phyloP scores from a whole-genome alignment of 1,140 invertebrate species.

The Drosophila oshimai region DNA sequence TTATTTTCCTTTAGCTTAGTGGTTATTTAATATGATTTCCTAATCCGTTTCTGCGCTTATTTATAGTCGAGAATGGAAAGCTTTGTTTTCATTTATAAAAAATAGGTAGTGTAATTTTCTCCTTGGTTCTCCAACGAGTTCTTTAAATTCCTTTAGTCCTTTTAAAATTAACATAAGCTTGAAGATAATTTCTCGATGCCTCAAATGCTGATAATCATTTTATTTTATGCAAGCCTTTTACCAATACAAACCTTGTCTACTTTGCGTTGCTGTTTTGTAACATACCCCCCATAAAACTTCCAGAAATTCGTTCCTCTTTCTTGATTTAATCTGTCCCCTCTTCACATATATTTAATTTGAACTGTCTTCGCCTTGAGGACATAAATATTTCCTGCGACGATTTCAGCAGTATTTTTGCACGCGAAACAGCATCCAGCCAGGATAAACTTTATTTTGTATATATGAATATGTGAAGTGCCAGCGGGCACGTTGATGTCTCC shows the following conservation, averaged over 20 bases:
- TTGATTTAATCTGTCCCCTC: neutral
- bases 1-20: slow-evolving; percentile 23
- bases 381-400: slow-evolving; percentile 21
- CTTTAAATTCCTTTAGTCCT: no score
- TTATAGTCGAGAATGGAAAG: no score
- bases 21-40: slow-evolving; percentile 40
- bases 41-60: slow-evolving; percentile 9
- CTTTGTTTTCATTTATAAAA: neutral
- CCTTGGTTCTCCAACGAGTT: no score
- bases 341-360: slow-evolving; percentile 17
- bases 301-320: neutral
- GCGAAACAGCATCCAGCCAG: slow-evolving; percentile 7
- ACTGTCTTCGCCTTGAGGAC: neutral
- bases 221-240: no score
- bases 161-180: no score
- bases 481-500: slow-evolving; percentile 57
- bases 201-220: no score
- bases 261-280: no score
- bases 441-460: slow-evolving; percentile 18
- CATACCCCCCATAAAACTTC: neutral
- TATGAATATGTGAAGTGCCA: slow-evolving; percentile 47
- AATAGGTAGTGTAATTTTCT: no score
- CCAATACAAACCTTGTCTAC: no score
- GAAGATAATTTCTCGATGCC: no score
- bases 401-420: slow-evolving; percentile 7